These are phyloP conservation scores for Anguilla obscura DNA, from an alignment of 2,797 vertebrate genomes.

Conservation along the genomic window DNA sequence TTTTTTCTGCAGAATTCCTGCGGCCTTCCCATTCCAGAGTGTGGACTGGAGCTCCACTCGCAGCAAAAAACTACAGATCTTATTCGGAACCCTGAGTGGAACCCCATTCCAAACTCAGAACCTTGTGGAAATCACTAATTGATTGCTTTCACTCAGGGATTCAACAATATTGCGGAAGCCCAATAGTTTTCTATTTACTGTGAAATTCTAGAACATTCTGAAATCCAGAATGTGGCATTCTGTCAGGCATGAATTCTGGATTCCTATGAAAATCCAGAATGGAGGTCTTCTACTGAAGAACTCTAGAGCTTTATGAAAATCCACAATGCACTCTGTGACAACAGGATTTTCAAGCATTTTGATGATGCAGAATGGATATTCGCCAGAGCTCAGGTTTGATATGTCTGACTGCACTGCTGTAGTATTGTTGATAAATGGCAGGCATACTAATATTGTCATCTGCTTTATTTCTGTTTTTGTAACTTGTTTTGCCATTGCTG, in stretches of 20 bases:
- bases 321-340: background rate
- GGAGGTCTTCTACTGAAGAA: background rate
- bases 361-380: background rate
- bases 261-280: background rate
- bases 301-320: background rate
- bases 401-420: background rate
- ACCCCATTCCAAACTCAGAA: conserved; percentile 6
- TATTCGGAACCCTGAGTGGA: background rate
- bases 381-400: background rate
- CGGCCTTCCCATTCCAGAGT: conserved; percentile 34
- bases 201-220: background rate
- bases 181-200: background rate
- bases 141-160: background rate
- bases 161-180: background rate
- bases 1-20: conserved; percentile 55
- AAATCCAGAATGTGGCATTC: background rate
- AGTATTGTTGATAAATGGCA: background rate
- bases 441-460: background rate
- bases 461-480: conserved; percentile 39
- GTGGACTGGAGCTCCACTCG: conserved; percentile 47
- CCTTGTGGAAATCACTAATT: background rate
- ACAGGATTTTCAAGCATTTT: background rate
- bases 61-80: conserved; percentile 48
- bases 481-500: conserved; percentile 55
- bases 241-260: background rate